Evolutionary conservation across 1,140 invertebrate genomes (phyloP), one percentile per base, ranked within the genome.

Genomic region (Cyrtorhinus lividipennis): DNA sequence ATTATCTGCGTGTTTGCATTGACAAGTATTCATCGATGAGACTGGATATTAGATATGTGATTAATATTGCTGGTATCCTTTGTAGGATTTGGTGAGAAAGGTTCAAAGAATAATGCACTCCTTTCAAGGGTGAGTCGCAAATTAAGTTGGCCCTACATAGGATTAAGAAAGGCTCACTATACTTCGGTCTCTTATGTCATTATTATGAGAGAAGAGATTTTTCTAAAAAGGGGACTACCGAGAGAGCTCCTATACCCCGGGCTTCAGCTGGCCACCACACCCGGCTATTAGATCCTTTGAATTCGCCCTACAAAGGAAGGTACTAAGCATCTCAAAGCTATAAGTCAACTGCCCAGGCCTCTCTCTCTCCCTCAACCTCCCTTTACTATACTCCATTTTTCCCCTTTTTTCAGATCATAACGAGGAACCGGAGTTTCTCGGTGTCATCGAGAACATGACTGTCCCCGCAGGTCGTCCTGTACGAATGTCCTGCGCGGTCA

Each of bases 401-500:
- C 30, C 5, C 5, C 15, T 38, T 56, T 58, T 58, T 58, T 12
- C 56, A 58, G 56, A 24, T 58, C 5, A 24, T 58, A 24, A 58
- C 25, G 25, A 58, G 13, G 80, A 82, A 68, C 83, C 83, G 0
- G 80, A 83, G 66, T 84, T 84, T 68, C 72, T 78, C 22, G 81
- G 81, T 63, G 74, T 77, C 59, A 83, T 84, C 66, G 78, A 79
- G 68, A 84, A 84, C 69, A 78, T 81, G 38, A 84, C 82, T 1
- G 80, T 83, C 62, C 82, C 88, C 44, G 88, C 88, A 46, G 90
- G 90, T 58, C 78, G 91, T 58, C 89, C 85, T 69, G 88, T 92
- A 22, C 88, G 88, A 71, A 80, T 94, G 66, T 86, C 90, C 2
- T 94, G 91, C 73, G 87, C 87, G 3, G 90, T 94, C 58, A 90